Percentiles rank a stretch among this genome's conserved stretches.
Evolutionary conservation across 1,140 invertebrate species (phyloP).

Genomic region (Pantala flavescens): DNA sequence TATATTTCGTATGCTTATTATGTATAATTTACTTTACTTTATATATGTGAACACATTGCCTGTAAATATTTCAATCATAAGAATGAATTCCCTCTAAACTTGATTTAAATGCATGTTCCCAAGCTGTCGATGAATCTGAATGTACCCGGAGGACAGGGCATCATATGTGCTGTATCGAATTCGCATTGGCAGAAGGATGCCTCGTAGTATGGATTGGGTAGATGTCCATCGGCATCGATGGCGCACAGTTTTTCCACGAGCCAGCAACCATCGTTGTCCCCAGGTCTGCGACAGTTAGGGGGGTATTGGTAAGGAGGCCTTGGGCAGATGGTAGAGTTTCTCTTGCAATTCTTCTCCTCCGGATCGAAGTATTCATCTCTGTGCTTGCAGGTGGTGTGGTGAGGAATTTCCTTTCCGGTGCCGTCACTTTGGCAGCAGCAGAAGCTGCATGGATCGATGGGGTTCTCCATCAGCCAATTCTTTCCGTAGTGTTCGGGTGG

Average conservation of each 20-base stretch:
- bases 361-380: neutral
- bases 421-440: neutral
- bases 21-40: too few relatives aligned
- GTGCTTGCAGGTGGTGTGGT: neutral
- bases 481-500: neutral
- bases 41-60: too few relatives aligned
- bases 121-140: too few relatives aligned
- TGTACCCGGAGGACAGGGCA: slow-evolving; percentile 18
- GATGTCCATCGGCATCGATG: neutral
- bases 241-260: too few relatives aligned
- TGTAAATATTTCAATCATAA: too few relatives aligned
- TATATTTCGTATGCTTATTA: too few relatives aligned
- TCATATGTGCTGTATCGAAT: slow-evolving; percentile 14
- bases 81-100: too few relatives aligned
- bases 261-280: too few relatives aligned
- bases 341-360: neutral
- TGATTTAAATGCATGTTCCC: too few relatives aligned
- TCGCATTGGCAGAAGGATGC: slow-evolving; percentile 30
- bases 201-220: slow-evolving; percentile 26
- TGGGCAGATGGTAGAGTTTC: neutral
- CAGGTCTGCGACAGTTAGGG: too few relatives aligned
- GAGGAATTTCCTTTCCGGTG: neutral
- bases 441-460: neutral
- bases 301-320: neutral
- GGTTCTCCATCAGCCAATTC: neutral